Conservation (phyloP, 2,113 vertebrate genomes). For the Nesoenas mayeri region DNA sequence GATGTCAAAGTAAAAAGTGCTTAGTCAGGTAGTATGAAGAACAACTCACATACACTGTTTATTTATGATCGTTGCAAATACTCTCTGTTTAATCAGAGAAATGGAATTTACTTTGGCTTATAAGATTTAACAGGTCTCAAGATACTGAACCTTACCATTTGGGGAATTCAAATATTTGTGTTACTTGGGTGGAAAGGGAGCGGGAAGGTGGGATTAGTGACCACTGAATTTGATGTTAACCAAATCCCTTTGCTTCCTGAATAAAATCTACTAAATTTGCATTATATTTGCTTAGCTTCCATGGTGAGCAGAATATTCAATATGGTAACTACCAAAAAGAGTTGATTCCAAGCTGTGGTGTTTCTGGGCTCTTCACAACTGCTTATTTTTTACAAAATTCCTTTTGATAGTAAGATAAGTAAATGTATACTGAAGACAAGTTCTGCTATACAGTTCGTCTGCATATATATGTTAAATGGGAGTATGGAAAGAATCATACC, state of each 20-base stretch:
- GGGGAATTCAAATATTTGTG: constrained; percentile 42
- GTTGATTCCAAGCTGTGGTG: background rate
- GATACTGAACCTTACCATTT: constrained; percentile 38
- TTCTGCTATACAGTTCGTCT: background rate
- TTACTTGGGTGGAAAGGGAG: background rate
- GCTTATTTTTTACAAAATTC: background rate
- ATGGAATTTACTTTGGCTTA: constrained; percentile 42
- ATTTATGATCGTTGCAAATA: constrained; percentile 31
- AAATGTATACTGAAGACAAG: background rate
- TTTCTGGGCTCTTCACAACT: background rate
- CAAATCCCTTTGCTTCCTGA: background rate
- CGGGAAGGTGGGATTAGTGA: background rate
- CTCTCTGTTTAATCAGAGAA: constrained; percentile 37
- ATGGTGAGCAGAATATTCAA: background rate
- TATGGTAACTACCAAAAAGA: background rate
- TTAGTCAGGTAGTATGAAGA: background rate
- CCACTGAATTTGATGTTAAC: constrained; percentile 14
- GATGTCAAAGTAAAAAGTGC: background rate
- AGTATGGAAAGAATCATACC: background rate
- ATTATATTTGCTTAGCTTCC: constrained; percentile 2
- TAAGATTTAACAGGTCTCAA: constrained; percentile 35
- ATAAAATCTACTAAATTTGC: constrained; percentile 15
- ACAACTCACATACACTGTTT: background rate
- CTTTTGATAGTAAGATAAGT: background rate
- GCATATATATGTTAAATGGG: background rate